These are phyloP conservation scores for Anser cygnoides DNA, from an alignment of 2,113 vertebrate genomes.

Conservation along the genomic window DNA sequence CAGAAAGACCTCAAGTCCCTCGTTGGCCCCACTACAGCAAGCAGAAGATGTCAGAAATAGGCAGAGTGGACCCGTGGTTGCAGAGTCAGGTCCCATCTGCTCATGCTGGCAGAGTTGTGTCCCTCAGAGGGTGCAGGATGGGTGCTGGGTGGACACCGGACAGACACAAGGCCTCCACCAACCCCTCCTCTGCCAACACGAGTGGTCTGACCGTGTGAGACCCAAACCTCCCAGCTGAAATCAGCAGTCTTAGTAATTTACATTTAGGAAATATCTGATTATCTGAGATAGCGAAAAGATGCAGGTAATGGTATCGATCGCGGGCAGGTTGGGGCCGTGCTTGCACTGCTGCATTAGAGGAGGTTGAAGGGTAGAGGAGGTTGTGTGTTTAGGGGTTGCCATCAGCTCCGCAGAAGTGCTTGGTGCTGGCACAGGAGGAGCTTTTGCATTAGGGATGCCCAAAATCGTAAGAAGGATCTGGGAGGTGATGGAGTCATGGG, in stretches of 20 bases:
- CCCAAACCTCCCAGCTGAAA: neutral
- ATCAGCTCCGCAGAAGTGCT: neutral
- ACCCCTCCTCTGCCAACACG: rapidly evolving
- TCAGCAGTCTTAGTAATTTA: neutral
- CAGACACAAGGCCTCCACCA: neutral
- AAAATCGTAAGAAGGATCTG: neutral
- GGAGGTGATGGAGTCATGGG: neutral
- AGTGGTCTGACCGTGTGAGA: neutral
- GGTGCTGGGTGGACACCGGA: neutral
- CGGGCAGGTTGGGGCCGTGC: neutral
- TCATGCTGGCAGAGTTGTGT: rapidly evolving
- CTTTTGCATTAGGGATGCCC: neutral
- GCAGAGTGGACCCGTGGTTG: neutral
- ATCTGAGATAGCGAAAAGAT: neutral
- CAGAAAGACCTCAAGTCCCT: neutral
- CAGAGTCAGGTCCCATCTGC: neutral
- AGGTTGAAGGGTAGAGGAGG: neutral
- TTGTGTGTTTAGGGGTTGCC: neutral
- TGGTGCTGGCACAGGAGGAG: neutral
- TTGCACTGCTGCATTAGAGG: neutral
- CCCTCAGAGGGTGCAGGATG: neutral
- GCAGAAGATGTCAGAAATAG: rapidly evolving
- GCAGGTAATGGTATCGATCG: neutral
- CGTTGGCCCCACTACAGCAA: rapidly evolving
- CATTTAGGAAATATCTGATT: neutral